phyloP scores from a whole-genome alignment of 2,113 vertebrate genomes.

The Halichoeres trimaculatus region DNA sequence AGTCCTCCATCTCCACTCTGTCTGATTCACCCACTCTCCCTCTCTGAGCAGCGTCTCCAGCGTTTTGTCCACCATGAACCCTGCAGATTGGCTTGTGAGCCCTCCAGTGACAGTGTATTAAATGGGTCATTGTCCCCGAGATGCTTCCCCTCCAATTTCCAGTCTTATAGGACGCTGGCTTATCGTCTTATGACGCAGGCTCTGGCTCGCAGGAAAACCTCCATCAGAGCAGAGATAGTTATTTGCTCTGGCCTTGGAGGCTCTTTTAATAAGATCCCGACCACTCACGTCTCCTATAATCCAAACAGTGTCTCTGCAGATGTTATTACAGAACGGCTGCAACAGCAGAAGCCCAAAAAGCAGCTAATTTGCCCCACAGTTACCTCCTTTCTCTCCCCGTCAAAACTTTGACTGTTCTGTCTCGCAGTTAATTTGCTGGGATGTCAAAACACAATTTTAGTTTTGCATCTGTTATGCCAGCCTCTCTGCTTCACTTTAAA shows the following conservation, averaged over 20 bases:
- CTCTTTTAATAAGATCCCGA: conserved; percentile 36
- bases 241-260: conserved; percentile 40
- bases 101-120: conserved; percentile 35
- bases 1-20: background rate
- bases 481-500: conserved; percentile 29
- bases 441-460: conserved; percentile 8
- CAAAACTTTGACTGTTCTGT: background rate
- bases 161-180: conserved; percentile 33
- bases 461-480: background rate
- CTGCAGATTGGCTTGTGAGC: conserved; percentile 5
- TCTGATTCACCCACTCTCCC: conserved; percentile 47
- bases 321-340: conserved; percentile 15
- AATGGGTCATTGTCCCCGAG: conserved; percentile 46
- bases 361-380: background rate
- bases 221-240: conserved; percentile 37
- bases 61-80: conserved; percentile 25
- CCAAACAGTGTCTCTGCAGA: conserved; percentile 38
- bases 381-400: background rate
- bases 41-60: conserved; percentile 26
- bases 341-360: background rate
- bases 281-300: conserved; percentile 16
- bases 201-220: conserved; percentile 41
- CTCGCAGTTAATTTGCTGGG: background rate
- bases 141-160: conserved; percentile 26
- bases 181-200: conserved; percentile 41